Evolutionary conservation across 1,140 invertebrate species (phyloP), one percentile per base, ranked within the genome.

Genomic region (Paralvinella palmiformis): DNA sequence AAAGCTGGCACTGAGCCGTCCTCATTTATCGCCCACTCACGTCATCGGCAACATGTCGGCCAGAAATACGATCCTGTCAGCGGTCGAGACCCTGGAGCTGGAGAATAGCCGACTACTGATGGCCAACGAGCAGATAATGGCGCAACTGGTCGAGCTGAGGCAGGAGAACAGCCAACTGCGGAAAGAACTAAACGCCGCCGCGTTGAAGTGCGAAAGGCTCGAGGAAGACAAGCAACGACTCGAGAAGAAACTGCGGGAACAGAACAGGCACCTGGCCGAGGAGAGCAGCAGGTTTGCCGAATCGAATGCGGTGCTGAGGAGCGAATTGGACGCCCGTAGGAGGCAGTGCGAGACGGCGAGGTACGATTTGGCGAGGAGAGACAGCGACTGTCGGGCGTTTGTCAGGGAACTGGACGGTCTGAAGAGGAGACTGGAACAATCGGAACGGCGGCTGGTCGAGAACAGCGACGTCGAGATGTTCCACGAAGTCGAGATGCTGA

Each of bases 401-500:
- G n/a, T n/a, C n/a, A n/a, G n/a, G n/a, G 48, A 52, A 13, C 7
- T 29, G 3, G 48, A 52, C 48, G 2, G 22, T 6, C 6, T 29
- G 48, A 52, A 22, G 48, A 29, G 22, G 2, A 22, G 31, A 15
- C 48, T 52, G 10, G 31, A 29, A 27, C 48, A 29, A 29, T 22
- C 48, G 48, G 22, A 52, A 29, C 48, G 48, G 7, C 48, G 48
- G 6, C 24, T 27, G 22, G 24, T 52, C 48, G 31, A 52, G 5
- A 29, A 52, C 48, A 22, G 48, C n/a, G 48, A 52, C 48, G 31
- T 52, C 48, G 48, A 52, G 48, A 10, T 52, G 48, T 29, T 52
- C 22, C 48, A 52, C 48, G 48, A 52, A 7, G 10, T n/a, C 5
- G 48, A 52, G 22, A 29, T 52, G 48, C 48, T 52, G 5, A 22